Conservation (phyloP, 2,888 invertebrate species). For the Ophion obscuratus region DNA sequence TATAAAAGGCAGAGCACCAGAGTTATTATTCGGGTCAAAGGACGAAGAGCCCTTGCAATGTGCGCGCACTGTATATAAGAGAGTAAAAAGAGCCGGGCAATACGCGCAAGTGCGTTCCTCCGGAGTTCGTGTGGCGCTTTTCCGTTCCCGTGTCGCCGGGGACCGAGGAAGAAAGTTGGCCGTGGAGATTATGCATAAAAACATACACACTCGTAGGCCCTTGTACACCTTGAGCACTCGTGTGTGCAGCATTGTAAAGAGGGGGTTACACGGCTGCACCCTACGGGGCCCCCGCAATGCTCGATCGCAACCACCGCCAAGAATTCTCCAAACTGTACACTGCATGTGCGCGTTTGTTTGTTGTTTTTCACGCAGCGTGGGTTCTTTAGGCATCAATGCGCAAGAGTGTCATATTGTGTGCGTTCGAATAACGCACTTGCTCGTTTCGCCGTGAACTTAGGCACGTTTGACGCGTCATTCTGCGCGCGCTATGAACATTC, state of each 20-base stretch:
- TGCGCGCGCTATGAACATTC: too few species aligned
- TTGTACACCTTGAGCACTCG: background rate
- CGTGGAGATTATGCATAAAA: slow-evolving; percentile 8
- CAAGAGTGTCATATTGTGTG: too few species aligned
- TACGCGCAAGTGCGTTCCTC: slow-evolving; percentile 63
- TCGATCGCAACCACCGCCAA: slow-evolving; percentile 2
- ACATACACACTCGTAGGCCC: background rate
- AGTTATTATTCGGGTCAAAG: slow-evolving; percentile 67
- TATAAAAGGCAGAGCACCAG: slow-evolving; percentile 65
- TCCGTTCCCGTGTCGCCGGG: slow-evolving; percentile 38
- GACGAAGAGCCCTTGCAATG: slow-evolving; percentile 62
- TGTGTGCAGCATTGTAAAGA: background rate
- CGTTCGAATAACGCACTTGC: too few species aligned
- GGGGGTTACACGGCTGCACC: background rate
- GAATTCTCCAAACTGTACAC: background rate
- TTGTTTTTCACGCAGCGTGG: too few species aligned
- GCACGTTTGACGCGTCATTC: too few species aligned
- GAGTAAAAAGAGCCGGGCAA: slow-evolving; percentile 51
- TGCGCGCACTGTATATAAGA: slow-evolving; percentile 37
- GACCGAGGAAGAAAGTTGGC: slow-evolving; percentile 62
- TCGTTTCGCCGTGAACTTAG: too few species aligned
- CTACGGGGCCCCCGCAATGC: slow-evolving; percentile 2
- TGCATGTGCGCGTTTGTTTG: too few species aligned
- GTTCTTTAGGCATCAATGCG: too few species aligned
- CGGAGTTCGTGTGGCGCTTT: slow-evolving; percentile 38